A percentile compares a stretch with the other conserved stretches of the same genome.
phyloP scores from a whole-genome alignment of 2,888 invertebrate genomes.

The Drosophila meridiana region DNA sequence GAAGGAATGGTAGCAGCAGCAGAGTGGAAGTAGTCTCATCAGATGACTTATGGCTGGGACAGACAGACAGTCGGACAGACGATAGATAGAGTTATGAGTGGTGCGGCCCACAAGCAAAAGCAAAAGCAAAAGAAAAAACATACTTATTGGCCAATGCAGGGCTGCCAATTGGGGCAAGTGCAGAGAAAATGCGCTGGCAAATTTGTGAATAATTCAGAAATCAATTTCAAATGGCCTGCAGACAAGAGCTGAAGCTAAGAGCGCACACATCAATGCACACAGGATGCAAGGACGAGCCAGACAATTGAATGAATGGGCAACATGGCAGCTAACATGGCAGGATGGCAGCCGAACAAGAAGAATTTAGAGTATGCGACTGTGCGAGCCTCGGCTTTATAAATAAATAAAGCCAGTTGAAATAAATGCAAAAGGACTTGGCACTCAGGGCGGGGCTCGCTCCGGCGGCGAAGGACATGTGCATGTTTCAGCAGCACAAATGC shows the following conservation, averaged over 20 bases:
- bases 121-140: slow-evolving; percentile 4
- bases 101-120: neutral
- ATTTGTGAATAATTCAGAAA: slow-evolving; percentile 76
- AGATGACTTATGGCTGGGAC: slow-evolving; percentile 60
- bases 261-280: slow-evolving; percentile 10
- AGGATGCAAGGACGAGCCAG: slow-evolving; percentile 34
- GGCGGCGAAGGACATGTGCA: slow-evolving; percentile 62
- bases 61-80: neutral
- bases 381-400: slow-evolving; percentile 65
- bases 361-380: slow-evolving; percentile 44
- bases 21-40: slow-evolving; percentile 38
- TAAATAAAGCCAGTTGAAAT: slow-evolving; percentile 74
- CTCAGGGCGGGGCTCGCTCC: slow-evolving; percentile 6
- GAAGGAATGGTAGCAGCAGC: slow-evolving; percentile 2
- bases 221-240: slow-evolving; percentile 63
- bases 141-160: slow-evolving; percentile 65
- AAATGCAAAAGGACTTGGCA: slow-evolving; percentile 63
- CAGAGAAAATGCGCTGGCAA: slow-evolving; percentile 29
- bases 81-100: slow-evolving; percentile 40
- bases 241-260: slow-evolving; percentile 39
- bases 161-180: slow-evolving; percentile 58
- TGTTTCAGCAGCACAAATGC: slow-evolving; percentile 44
- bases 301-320: slow-evolving; percentile 60
- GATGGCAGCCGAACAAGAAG: slow-evolving; percentile 53
- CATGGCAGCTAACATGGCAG: slow-evolving; percentile 71